Evolutionary conservation across 64 coral and sea anemone genomes (phyloP).

Genomic region (Montipora cactus): DNA sequence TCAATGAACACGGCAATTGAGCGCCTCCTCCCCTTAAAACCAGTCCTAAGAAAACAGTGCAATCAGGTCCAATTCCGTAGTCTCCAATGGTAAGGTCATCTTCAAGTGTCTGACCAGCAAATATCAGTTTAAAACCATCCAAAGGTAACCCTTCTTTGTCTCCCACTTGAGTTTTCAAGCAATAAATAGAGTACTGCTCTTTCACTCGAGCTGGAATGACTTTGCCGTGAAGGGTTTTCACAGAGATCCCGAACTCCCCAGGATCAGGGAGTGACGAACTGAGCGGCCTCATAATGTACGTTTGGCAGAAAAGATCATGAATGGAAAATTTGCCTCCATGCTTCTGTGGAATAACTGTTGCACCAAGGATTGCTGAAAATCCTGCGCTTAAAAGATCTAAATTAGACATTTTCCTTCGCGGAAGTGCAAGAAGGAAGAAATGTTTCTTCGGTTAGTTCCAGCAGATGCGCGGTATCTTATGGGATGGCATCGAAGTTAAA

Average conservation of each 20-base stretch:
- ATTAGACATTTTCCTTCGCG: constrained; percentile 21
- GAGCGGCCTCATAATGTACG: constrained; percentile 16
- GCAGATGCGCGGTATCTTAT: no score
- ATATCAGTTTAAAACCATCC: constrained; percentile 20
- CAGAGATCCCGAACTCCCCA: neutral
- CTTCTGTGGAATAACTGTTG: neutral
- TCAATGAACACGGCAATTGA: neutral
- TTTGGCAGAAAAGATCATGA: constrained; percentile 37
- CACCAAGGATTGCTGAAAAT: constrained; percentile 43
- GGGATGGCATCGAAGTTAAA: no score
- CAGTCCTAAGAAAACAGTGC: constrained; percentile 17
- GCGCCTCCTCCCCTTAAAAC: constrained; percentile 7
- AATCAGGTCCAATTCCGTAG: constrained; percentile 8
- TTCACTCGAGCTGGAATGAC: neutral
- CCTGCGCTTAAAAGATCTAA: constrained; percentile 39
- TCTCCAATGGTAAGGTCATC: constrained; percentile 13
- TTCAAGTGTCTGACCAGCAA: neutral
- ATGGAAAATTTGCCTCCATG: neutral
- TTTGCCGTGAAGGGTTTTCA: neutral
- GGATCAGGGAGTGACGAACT: neutral
- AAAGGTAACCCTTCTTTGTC: constrained; percentile 4
- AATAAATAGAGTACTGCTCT: neutral
- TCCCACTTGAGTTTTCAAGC: constrained; percentile 42
- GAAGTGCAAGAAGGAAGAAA: no score
- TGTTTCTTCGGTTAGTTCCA: no score